phyloP scores from a whole-genome alignment of 92 coral and sea anemone genomes.

The Paramuricea clavata region DNA sequence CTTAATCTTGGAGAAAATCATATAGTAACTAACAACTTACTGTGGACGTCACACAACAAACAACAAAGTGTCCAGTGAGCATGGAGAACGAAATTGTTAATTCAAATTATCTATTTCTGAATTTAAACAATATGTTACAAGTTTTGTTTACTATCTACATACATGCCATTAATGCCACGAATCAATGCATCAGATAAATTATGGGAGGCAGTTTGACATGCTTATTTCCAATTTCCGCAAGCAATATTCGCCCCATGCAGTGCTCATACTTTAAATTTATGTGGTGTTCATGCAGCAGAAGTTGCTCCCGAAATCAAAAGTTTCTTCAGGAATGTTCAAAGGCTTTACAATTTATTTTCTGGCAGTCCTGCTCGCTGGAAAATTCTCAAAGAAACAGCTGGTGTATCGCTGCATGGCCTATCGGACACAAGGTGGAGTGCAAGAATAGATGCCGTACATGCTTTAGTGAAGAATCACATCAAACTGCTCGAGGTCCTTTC shows the following conservation, averaged over 20 bases:
- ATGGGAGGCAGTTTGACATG: too few species aligned
- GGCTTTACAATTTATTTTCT: too few species aligned
- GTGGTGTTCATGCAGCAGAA: conserved; percentile 23
- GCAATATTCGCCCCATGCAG: conserved; percentile 29
- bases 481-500: conserved; percentile 11
- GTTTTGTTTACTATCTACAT: too few species aligned
- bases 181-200: conserved; percentile 19
- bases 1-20: too few species aligned
- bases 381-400: background rate
- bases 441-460: background rate
- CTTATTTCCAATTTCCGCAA: too few species aligned
- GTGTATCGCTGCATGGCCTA: background rate
- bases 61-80: conserved; percentile 15
- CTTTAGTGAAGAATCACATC: background rate
- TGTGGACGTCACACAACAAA: conserved; percentile 13
- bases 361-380: conserved; percentile 9
- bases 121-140: too few species aligned
- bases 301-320: background rate
- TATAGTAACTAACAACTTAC: too few species aligned
- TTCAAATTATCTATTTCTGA: too few species aligned
- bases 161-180: too few species aligned
- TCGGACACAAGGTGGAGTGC: background rate
- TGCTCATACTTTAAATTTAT: conserved; percentile 19
- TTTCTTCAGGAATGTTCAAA: background rate
- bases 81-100: too few species aligned